Percentiles rank a stretch among this genome's conserved stretches.
phyloP scores from a whole-genome alignment of 2,113 vertebrate genomes.

The Tragelaphus buxtoni region DNA sequence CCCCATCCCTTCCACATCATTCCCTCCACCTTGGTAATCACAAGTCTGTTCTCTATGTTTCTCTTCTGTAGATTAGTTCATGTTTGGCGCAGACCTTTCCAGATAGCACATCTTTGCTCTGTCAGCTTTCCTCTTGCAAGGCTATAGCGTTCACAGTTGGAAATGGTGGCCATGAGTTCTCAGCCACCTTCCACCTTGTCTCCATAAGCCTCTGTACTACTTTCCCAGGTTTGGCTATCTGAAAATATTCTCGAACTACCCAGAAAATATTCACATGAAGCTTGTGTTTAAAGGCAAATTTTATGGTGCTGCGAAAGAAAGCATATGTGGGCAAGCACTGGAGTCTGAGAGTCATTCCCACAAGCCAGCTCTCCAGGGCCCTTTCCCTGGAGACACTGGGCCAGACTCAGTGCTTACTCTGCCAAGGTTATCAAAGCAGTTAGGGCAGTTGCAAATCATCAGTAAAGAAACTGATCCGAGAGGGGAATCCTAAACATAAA shows the following conservation, averaged over 20 bases:
- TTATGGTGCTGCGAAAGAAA: not conserved
- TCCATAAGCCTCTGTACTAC: not conserved
- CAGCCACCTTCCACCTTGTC: not conserved
- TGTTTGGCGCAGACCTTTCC: not conserved
- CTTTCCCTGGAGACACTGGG: not conserved
- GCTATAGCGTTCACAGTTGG: no score
- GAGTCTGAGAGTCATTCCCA: not conserved
- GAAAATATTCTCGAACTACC: not conserved
- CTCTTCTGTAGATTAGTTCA: not conserved
- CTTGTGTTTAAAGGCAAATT: not conserved
- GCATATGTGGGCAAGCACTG: not conserved
- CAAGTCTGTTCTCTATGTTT: not conserved
- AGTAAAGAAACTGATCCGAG: not conserved
- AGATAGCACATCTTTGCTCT: not conserved
- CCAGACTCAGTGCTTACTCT: not conserved
- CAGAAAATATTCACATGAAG: not conserved
- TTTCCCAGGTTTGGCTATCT: not conserved
- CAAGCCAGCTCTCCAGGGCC: no score
- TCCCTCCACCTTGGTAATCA: not conserved
- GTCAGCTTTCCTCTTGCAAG: not conserved
- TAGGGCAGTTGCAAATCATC: not conserved
- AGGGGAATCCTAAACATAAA: not conserved
- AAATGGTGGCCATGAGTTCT: not conserved
- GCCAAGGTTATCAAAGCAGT: not conserved
- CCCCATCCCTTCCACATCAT: not conserved